Evolutionary conservation across 2,113 vertebrate species (phyloP), one percentile per base, ranked within the genome.

Genomic region (Empidonax traillii): DNA sequence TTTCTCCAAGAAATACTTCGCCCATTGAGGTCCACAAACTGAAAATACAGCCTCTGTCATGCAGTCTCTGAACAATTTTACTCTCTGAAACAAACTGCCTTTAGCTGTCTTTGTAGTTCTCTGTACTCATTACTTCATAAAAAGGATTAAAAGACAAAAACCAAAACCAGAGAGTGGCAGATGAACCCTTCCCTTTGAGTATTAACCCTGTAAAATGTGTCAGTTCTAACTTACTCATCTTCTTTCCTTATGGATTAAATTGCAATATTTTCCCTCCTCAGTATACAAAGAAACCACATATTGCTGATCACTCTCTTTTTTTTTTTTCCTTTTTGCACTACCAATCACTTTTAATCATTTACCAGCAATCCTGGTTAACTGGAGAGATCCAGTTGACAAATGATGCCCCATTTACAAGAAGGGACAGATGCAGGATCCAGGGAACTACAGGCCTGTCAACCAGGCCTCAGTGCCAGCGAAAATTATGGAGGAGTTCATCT

Each of bases 111-210:
- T 69, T 77, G 63, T 77, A 84, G 41, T 46, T 65, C 41, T 84
- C 52, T 58, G 14, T 47, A 53, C 22, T 55, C 22, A 82, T 49
- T 46, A 55, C 24, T 72, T 63, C 44, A 83, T 15, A 37, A 73
- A 85, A 87, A 72, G 15, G 49, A 87, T 65, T 67, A 87, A 75
- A 95, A 96, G 52, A 51, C 44, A 87, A 89, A 92, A 95, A 72
- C 18, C 27, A 92, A 76, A 74, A 58, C 17, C 5, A 5, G 37
- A 56, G 75, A 87, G 35, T 9, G n/a, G 46, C 51, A 92, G 37
- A 62, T 2, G 1, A 89, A n/a, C 21, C 68, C 41, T 69, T 61
- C 31, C 16, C 25, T 90, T 15, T 55, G n/a, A 73, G 47, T 23
- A 93, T 83, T 67, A 62, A 83, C 51, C 39, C 51, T 89, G 41